A percentile compares a stretch with the other conserved stretches of the same genome.
Evolutionary conservation across 2,113 vertebrate species (phyloP).

Genomic region (Percopsis transmontana): DNA sequence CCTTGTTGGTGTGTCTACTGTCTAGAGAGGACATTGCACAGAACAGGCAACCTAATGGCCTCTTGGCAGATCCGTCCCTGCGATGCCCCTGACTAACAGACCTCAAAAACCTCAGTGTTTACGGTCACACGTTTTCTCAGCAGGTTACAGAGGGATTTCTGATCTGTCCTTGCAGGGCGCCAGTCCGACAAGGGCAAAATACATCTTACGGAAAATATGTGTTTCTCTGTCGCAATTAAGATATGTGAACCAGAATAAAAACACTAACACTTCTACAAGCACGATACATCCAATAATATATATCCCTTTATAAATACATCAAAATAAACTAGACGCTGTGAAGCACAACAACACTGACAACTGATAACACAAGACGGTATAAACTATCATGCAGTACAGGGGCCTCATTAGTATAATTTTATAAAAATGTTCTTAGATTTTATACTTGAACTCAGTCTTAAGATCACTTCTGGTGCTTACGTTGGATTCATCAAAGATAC

Average conservation of each 20-base stretch:
- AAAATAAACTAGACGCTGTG: constrained; percentile 3
- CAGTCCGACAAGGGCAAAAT: neutral
- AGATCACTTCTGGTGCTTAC: too few species aligned
- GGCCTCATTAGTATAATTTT: too few species aligned
- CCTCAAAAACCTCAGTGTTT: constrained; percentile 28
- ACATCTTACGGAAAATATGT: too few species aligned
- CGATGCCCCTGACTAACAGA: constrained; percentile 23
- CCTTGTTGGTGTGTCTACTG: neutral
- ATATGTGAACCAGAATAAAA: neutral
- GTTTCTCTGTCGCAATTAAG: neutral
- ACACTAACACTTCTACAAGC: neutral
- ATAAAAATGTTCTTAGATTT: too few species aligned
- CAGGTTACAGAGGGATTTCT: neutral
- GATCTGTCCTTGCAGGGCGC: constrained; percentile 3
- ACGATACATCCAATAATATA: neutral
- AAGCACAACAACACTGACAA: neutral
- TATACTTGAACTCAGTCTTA: too few species aligned
- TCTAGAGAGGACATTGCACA: constrained; percentile 8
- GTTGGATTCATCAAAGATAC: too few species aligned
- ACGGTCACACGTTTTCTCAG: constrained; percentile 2
- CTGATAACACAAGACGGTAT: constrained; percentile 1
- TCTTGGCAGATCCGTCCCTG: constrained; percentile 15
- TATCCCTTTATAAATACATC: neutral
- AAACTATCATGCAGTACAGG: neutral
- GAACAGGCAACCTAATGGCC: neutral